Conservation (phyloP, 2,888 invertebrate genomes). For the Athalia circularis region DNA sequence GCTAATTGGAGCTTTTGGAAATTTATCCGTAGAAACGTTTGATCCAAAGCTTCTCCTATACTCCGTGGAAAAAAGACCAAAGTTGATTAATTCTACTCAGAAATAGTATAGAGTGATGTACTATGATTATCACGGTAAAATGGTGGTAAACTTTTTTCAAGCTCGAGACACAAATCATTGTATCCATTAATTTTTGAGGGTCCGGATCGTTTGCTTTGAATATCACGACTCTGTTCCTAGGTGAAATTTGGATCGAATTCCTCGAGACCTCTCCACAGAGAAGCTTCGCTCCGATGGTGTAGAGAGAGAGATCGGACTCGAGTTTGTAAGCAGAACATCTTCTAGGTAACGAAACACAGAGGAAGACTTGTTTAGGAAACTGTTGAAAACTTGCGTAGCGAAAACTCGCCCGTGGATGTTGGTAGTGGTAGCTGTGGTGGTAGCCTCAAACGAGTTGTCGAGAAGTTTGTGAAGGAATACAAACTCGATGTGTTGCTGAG, state of each 20-base stretch:
- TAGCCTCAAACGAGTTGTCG: constrained; percentile 66
- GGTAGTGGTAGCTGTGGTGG: constrained; percentile 51
- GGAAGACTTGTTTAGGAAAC: constrained; percentile 47
- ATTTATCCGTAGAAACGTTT: background rate
- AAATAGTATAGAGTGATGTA: too few species aligned
- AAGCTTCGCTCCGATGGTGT: constrained; percentile 14
- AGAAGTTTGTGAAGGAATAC: constrained; percentile 65
- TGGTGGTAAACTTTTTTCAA: too few species aligned
- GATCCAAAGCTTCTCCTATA: too few species aligned
- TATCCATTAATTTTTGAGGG: too few species aligned
- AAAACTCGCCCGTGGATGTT: constrained; percentile 36
- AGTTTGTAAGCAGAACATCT: constrained; percentile 40
- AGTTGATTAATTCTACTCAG: too few species aligned
- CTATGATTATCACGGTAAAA: too few species aligned
- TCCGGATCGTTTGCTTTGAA: too few species aligned
- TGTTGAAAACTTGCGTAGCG: constrained; percentile 45
- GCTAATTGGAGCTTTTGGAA: constrained; percentile 27
- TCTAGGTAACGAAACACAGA: constrained; percentile 48
- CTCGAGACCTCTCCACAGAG: background rate
- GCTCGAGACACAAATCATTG: too few species aligned
- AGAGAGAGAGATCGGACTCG: constrained; percentile 27
- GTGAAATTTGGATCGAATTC: too few species aligned
- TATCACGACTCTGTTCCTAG: too few species aligned
- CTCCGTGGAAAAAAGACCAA: too few species aligned
- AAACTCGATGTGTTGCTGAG: constrained; percentile 59